These are phyloP conservation scores for Drosophila melanogaster DNA, from an alignment of 1,140 invertebrate genomes.

Conservation along the genomic window DNA sequence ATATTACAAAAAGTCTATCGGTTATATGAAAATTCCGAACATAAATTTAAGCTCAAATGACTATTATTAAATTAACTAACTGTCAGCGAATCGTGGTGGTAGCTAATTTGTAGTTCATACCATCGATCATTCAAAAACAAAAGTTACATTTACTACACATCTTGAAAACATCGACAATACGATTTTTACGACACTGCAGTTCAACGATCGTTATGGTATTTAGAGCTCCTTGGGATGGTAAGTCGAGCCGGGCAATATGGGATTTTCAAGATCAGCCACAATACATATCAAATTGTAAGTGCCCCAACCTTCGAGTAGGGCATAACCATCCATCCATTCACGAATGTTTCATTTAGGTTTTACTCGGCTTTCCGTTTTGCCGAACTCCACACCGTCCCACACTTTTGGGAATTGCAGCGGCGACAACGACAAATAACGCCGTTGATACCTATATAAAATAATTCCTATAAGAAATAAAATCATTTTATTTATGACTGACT, in stretches of 20 bases:
- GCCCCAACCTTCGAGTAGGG: slow-evolving; percentile 73
- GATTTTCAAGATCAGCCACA: slow-evolving; percentile 58
- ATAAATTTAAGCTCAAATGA: background rate
- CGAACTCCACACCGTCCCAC: slow-evolving; percentile 49
- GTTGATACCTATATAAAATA: slow-evolving; percentile 65
- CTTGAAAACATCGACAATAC: background rate
- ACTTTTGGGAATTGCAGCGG: slow-evolving; percentile 62
- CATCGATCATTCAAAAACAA: background rate
- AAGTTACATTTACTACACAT: background rate
- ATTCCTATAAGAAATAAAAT: slow-evolving; percentile 78
- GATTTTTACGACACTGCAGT: slow-evolving; percentile 18
- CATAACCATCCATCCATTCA: slow-evolving; percentile 43
- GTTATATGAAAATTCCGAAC: background rate
- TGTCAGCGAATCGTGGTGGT: too few species aligned
- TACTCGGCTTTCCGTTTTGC: slow-evolving; percentile 33
- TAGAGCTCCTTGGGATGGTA: slow-evolving; percentile 32
- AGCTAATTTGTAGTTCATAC: background rate
- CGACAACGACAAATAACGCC: slow-evolving; percentile 62
- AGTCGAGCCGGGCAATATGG: slow-evolving; percentile 41
- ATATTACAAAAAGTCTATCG: background rate
- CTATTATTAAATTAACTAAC: too few species aligned
- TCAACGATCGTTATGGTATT: slow-evolving; percentile 59
- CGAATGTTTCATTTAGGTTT: slow-evolving; percentile 42
- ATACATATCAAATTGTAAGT: slow-evolving; percentile 61
- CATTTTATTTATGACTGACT: slow-evolving; percentile 80